Evolutionary conservation across 1,140 invertebrate species (phyloP), one percentile per base, ranked within the genome.

Genomic region (Neodiprion pinetum): DNA sequence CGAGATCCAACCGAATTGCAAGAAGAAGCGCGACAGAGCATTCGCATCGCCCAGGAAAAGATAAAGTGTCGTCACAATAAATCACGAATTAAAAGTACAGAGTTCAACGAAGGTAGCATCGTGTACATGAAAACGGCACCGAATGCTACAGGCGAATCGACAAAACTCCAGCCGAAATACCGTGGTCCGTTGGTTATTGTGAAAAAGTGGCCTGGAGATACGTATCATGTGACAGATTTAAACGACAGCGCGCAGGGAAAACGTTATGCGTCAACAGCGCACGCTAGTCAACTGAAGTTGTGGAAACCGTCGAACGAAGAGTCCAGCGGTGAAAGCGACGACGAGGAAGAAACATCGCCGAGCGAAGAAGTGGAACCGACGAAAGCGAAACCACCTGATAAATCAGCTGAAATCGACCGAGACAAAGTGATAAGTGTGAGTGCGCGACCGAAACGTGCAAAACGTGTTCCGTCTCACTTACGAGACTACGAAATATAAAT

Each of bases 131-230:
- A 74, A 65, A 50, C 72, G 28, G 76, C 74, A 14, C 71, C 72
- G 0, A 23, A 67, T 1, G 40, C 77, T 1, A 80, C 78, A 0
- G 79, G 81, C 0, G 76, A 76, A 11, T 80, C 79, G 11, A 78
- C 78, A 0, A 82, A 82, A 68, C 72, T 82, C 48, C 75, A 78
- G 47, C 1, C 21, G 1, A 77, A 71, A 40, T 79, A 76, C 61
- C 71, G 75, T n/a, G 79, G 80, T 14, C 79, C 79, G 9, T 82
- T 84, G 74, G 73, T 76, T 17, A 74, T 84, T 7, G 71, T 70
- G 14, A 72, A 79, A 66, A 74, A 80, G 9, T 67, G 83, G 40
- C 79, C 77, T 1, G 70, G 79, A 21, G 83, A 85, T 69, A 76
- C 82, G 1, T 85, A 84, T 67, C 68, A 72, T 23, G 77, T 81